Evolutionary conservation across 2,888 invertebrate genomes (phyloP), one percentile per base, ranked within the genome.

Genomic region (Ceriagrion tenellum): DNA sequence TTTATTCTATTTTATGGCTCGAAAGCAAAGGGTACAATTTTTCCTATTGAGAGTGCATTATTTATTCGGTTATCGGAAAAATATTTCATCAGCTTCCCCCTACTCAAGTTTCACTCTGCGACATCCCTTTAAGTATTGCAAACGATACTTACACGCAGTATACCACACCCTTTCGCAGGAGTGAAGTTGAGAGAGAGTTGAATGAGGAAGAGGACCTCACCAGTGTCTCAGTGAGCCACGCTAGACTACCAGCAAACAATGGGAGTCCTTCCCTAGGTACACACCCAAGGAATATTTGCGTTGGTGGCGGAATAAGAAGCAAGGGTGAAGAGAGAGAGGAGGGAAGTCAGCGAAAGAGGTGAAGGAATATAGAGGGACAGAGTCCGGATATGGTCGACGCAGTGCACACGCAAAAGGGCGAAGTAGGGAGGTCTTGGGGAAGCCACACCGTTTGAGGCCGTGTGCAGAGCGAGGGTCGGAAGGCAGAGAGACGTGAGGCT

Each of bases 211-310:
- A 90, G n/a, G 26, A 90, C 55, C 6, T 90, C 35, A 35, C 1
- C 2, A 63, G 59, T 6, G 35, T 0, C 0, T 23, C 12, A 81
- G 16, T 16, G 35, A 35, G 12, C 30, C 6, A 10, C 18, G 26
- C n/a, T 47, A 63, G 93, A 69, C 93, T 40, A 26, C 47, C 26
- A 35, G 69, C 93, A 93, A 93, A 93, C 93, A 93, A 93, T 69
- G 69, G 93, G 47, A 69, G 91, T 20, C 59, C 91, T 20, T 81
- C 16, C 91, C 16, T 40, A 63, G 63, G 93, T 93, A 93, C 69
- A 93, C 93, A 93, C n/a, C 47, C 69, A 69, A 63, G 93, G 93
- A 47, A 55, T 93, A 93, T 93, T 93, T 93, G 93, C 47, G 69
- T 47, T 74, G 47, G 93, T n/a, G 74, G 3, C 81, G 81, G 81